Base-by-base conservation (phyloP, 64 coral and sea anemone genomes). In the Porites australiensis region DNA sequence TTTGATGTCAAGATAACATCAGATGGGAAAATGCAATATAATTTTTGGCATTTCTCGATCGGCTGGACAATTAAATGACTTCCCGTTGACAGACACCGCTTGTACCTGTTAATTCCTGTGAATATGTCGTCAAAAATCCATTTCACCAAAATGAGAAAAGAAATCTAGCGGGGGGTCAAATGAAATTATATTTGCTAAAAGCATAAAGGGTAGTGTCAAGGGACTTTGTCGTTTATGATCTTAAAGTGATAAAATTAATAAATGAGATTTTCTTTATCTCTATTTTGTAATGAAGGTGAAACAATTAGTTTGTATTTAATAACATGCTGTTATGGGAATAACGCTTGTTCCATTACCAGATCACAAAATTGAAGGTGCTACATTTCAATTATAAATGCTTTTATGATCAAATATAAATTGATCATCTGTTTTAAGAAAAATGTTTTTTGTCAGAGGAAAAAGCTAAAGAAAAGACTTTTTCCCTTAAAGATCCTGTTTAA, bases 311-410 rank as follows among this genome's bases (percentile, higher is more conserved):
- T 67, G 45, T 64, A 67, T 83, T 37, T 37, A 37, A 37, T 83
- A 83, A 10, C 43, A 67, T 83, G 80, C 61, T 66, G 63, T 83
- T 83, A 83, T 67, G 62, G 62, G 63, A 83, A 83, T 68, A 83
- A 67, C 19, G 58, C 60, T 82, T 55, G 2, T 37, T 8, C 15
- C n/a, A 83, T 83, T 83, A 83, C 61, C 4, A 68, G 18, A 83
- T 50, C 44, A 64, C 60, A 83, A 83, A 66, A 68, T 45, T 15
- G 45, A 49, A 83, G 58, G 43, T 67, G 14, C 62, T 67, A 64
- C 62, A 68, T 50, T 82, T 12, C 5, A 50, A 48, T 75, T 75
- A 45, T 55, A 55, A 55, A 55, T 7, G 11, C 11, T 55, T 7
- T 55, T 55, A 7, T 55, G 5, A 7, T 55, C 11, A 55, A 55